These are phyloP conservation scores for Cuculus canorus DNA, from an alignment of 2,797 vertebrate genomes.

Conservation along the genomic window DNA sequence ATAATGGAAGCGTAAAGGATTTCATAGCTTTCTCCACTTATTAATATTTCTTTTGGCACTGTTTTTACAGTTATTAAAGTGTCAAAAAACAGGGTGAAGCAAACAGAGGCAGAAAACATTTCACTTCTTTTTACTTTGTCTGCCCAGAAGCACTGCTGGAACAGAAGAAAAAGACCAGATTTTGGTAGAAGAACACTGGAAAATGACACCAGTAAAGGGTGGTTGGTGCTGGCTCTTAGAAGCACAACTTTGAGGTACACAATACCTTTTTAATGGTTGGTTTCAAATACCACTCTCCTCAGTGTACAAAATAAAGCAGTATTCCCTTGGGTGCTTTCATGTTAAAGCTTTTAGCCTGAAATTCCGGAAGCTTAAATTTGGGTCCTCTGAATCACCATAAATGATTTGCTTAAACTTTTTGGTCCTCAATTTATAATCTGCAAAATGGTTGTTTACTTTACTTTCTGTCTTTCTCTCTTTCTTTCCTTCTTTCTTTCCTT, in stretches of 20 bases:
- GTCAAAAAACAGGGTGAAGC: not conserved
- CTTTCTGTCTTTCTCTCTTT: no score
- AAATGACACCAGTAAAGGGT: not conserved
- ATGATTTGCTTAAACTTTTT: not conserved
- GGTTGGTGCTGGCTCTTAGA: not conserved
- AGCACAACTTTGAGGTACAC: not conserved
- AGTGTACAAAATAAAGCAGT: not conserved
- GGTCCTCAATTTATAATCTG: not conserved
- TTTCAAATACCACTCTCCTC: not conserved
- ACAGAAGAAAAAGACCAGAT: not conserved
- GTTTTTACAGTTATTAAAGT: not conserved
- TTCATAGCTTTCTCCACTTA: not conserved
- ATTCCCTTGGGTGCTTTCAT: not conserved
- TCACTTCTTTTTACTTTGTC: not conserved
- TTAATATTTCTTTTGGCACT: not conserved
- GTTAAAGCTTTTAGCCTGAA: not conserved
- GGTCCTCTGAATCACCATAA: not conserved
- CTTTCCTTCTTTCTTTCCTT: no score
- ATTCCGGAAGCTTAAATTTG: not conserved
- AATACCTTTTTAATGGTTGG: fast-evolving
- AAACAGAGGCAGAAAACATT: not conserved
- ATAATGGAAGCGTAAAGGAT: not conserved
- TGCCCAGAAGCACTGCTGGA: not conserved
- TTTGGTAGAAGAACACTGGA: not conserved
- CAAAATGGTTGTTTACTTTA: not conserved